Conservation (phyloP, 2,888 invertebrate genomes). For the Notodonta ziczac region DNA sequence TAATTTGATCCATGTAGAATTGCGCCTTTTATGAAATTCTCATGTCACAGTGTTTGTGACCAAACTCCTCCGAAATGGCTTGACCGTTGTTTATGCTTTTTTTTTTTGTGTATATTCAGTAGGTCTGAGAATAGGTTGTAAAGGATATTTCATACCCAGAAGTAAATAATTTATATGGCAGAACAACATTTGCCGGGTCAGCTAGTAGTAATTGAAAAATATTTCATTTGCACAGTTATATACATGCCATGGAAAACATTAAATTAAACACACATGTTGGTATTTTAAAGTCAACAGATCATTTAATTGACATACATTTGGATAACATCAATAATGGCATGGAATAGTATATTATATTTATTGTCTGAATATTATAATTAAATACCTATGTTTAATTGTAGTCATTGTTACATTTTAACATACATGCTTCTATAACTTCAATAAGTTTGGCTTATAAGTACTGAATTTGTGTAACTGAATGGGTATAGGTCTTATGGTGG, state of each 20-base stretch:
- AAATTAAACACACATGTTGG: conserved; percentile 13
- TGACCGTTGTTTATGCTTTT: no score
- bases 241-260: no score
- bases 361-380: conserved; percentile 61
- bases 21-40: no score
- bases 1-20: no score
- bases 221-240: neutral
- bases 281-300: conserved; percentile 55
- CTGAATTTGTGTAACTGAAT: neutral
- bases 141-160: no score
- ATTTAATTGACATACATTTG: conserved; percentile 69
- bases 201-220: neutral
- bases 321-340: conserved; percentile 56
- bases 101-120: no score
- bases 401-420: conserved; percentile 37
- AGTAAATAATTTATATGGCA: no score
- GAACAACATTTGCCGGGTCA: no score
- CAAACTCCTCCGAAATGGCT: no score
- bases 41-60: no score
- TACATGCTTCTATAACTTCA: conserved; percentile 20
- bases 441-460: neutral
- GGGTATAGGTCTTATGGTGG: neutral
- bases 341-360: conserved; percentile 47
- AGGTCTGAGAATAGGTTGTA: no score
- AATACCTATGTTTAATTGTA: conserved; percentile 22